phyloP scores from a whole-genome alignment of 2,113 vertebrate genomes.

The Carassius carassius region DNA sequence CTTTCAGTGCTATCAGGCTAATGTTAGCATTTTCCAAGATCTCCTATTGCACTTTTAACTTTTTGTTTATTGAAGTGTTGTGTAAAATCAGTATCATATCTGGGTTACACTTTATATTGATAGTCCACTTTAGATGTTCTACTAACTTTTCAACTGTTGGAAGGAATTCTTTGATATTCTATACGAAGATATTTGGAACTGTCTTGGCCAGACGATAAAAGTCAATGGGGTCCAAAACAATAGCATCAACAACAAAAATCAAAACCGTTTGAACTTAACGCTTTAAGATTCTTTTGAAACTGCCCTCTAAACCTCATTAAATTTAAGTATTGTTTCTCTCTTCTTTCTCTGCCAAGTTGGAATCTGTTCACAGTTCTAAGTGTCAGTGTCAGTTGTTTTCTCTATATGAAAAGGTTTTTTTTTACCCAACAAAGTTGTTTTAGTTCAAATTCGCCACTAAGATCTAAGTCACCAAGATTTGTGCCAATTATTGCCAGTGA shows the following conservation, averaged over 20 bases:
- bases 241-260: background rate
- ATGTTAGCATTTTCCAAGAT: too few relatives aligned
- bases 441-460: background rate
- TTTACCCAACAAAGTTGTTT: background rate
- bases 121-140: background rate
- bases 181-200: background rate
- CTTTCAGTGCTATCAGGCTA: too few relatives aligned
- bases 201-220: background rate
- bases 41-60: too few relatives aligned
- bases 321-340: too few relatives aligned
- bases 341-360: background rate
- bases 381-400: background rate
- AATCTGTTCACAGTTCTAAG: background rate
- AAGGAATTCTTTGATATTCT: too few relatives aligned
- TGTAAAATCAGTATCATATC: background rate
- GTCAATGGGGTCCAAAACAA: background rate
- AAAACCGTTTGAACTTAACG: background rate
- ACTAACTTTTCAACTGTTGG: background rate
- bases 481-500: slow-evolving; percentile 24
- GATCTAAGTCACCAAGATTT: background rate
- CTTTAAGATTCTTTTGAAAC: background rate
- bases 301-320: background rate
- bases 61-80: background rate
- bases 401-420: background rate
- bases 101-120: background rate